Percentiles rank a stretch among this genome's conserved stretches.
Evolutionary conservation across 1,140 invertebrate species (phyloP).

Genomic region (Ectropis grisescens): DNA sequence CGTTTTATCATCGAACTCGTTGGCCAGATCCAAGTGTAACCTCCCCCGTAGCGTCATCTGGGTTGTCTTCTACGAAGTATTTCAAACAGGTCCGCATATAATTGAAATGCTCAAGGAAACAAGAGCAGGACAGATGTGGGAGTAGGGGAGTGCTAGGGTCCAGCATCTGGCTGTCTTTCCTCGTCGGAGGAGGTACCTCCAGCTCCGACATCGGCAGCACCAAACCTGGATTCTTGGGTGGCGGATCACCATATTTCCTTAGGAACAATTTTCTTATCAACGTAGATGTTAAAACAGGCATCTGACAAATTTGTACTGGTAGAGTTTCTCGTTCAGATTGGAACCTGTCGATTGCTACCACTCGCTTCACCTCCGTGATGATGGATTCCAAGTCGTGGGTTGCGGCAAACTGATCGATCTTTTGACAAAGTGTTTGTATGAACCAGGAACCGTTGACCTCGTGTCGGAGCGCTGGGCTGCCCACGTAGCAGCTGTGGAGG

Average conservation of each 20-base stretch:
- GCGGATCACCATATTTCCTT: constrained; percentile 14
- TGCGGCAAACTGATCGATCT: constrained; percentile 26
- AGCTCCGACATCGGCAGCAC: not conserved
- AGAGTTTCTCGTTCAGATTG: constrained; percentile 24
- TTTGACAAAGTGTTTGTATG: constrained; percentile 36
- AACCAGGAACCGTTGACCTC: constrained; percentile 41
- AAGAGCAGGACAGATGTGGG: constrained; percentile 27
- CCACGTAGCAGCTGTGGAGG: constrained; percentile 44
- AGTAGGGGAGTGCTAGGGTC: constrained; percentile 12
- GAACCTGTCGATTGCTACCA: constrained; percentile 31
- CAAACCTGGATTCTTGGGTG: no score
- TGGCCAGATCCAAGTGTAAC: constrained; percentile 25
- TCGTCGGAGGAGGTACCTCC: not conserved
- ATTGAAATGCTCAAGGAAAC: constrained; percentile 32
- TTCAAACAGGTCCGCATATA: constrained; percentile 39
- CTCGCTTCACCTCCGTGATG: constrained; percentile 37
- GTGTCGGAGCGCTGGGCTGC: constrained; percentile 33
- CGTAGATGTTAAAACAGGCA: constrained; percentile 39
- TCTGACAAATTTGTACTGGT: constrained; percentile 35
- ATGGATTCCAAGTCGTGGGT: constrained; percentile 38
- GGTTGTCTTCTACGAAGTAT: constrained; percentile 29
- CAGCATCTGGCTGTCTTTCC: constrained; percentile 7
- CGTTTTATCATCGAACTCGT: constrained; percentile 21
- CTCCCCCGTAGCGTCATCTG: constrained; percentile 20
- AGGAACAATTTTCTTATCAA: constrained; percentile 42